These are phyloP conservation scores for Sinosuthora webbiana DNA, from an alignment of 2,113 vertebrate species.

Conservation along the genomic window DNA sequence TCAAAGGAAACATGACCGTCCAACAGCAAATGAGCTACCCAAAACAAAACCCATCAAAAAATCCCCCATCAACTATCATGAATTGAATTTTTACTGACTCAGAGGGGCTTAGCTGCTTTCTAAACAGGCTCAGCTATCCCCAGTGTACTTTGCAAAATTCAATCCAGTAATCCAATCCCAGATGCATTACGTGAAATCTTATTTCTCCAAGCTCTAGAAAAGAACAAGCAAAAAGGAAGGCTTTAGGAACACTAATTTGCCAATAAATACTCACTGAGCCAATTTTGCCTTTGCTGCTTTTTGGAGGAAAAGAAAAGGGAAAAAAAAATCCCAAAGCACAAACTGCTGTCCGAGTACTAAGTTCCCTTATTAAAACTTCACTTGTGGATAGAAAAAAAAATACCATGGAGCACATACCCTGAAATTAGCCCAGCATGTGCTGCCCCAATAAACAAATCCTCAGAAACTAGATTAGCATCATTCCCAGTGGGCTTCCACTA, in stretches of 20 bases:
- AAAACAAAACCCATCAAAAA: not conserved
- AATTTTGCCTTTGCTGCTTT: not conserved
- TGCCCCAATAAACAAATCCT: constrained; percentile 50
- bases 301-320: not conserved
- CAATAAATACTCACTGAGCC: constrained; percentile 41
- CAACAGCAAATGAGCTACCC: not conserved
- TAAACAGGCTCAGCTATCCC: constrained; percentile 44
- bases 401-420: not conserved
- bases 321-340: not conserved
- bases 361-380: not conserved
- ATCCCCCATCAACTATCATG: not conserved
- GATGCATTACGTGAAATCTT: constrained; percentile 54
- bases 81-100: constrained; percentile 51
- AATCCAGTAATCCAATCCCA: constrained; percentile 62
- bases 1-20: not conserved
- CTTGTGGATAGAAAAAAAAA: constrained; percentile 1
- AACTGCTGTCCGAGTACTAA: not conserved
- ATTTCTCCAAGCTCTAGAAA: constrained; percentile 47
- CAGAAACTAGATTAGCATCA: constrained; percentile 17
- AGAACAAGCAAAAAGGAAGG: constrained; percentile 45
- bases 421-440: constrained; percentile 51
- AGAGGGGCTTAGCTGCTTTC: constrained; percentile 28
- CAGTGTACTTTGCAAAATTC: constrained; percentile 35
- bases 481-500: constrained; percentile 2
- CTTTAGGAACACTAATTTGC: constrained; percentile 54